These are phyloP conservation scores for Tribolium freemani DNA, from an alignment of 2,888 invertebrate species.

Conservation along the genomic window DNA sequence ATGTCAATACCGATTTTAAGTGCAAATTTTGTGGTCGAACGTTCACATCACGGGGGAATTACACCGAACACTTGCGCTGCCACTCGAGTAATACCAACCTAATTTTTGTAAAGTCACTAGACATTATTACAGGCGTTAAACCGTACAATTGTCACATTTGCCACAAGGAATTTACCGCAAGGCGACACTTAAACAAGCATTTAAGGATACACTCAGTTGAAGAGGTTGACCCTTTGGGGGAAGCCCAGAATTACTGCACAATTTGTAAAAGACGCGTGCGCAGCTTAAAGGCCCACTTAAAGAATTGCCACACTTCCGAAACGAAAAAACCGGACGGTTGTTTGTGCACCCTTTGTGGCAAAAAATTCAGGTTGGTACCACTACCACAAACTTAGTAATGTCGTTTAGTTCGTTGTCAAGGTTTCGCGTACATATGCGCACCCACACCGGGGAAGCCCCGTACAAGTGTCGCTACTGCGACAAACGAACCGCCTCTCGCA, in stretches of 20 bases:
- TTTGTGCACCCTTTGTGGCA: slow-evolving; percentile 60
- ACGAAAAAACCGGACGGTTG: slow-evolving; percentile 28
- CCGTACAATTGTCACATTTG: slow-evolving; percentile 55
- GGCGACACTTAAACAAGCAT: slow-evolving; percentile 55
- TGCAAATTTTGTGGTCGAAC: slow-evolving; percentile 59
- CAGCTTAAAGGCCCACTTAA: slow-evolving; percentile 47
- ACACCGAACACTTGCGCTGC: slow-evolving; percentile 58
- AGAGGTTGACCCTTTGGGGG: background rate
- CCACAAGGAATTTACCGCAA: slow-evolving; percentile 54
- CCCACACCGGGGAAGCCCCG: slow-evolving; percentile 61
- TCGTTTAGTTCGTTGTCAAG: slow-evolving; percentile 41
- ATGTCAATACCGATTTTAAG: slow-evolving; percentile 50
- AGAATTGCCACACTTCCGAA: background rate
- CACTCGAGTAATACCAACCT: slow-evolving; percentile 55
- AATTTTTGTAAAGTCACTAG: background rate
- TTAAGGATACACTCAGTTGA: slow-evolving; percentile 49
- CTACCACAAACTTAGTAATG: background rate
- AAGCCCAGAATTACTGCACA: slow-evolving; percentile 51
- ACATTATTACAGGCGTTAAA: slow-evolving; percentile 47
- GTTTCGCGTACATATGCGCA: slow-evolving; percentile 57
- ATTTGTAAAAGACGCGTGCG: slow-evolving; percentile 52
- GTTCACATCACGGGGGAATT: slow-evolving; percentile 55
- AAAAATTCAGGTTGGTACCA: slow-evolving; percentile 55
- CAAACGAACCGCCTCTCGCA: slow-evolving; percentile 54
- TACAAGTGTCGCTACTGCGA: slow-evolving; percentile 61